These are phyloP conservation scores for Meloe dianella DNA, from an alignment of 2,888 invertebrate genomes.

Conservation along the genomic window DNA sequence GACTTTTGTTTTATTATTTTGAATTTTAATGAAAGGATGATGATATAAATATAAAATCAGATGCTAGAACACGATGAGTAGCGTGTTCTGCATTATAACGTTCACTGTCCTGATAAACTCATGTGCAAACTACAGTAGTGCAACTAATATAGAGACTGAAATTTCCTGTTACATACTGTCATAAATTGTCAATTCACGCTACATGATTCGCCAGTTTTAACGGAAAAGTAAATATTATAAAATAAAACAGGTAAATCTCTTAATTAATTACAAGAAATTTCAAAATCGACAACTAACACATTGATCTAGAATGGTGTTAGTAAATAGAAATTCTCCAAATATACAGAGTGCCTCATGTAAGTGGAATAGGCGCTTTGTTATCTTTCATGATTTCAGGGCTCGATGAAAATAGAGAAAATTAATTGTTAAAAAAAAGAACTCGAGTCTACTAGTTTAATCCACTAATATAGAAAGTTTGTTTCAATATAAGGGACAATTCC, in stretches of 20 bases:
- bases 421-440: too few relatives aligned
- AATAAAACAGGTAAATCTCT: neutral
- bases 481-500: too few relatives aligned
- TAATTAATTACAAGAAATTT: neutral
- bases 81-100: slow-evolving; percentile 30
- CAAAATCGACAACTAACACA: too few relatives aligned
- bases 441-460: too few relatives aligned
- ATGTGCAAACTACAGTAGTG: slow-evolving; percentile 47
- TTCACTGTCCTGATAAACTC: slow-evolving; percentile 37
- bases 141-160: slow-evolving; percentile 43
- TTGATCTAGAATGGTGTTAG: too few relatives aligned
- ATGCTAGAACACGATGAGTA: slow-evolving; percentile 24
- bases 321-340: too few relatives aligned
- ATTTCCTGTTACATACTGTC: slow-evolving; percentile 53
- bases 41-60: slow-evolving; percentile 1
- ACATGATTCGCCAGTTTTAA: slow-evolving; percentile 47
- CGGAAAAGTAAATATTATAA: slow-evolving; percentile 41
- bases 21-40: neutral
- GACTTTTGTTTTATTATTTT: too few relatives aligned
- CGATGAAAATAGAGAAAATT: too few relatives aligned
- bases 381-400: too few relatives aligned
- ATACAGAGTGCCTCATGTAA: too few relatives aligned
- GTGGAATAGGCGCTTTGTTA: too few relatives aligned
- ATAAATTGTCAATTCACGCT: slow-evolving; percentile 55
- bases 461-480: too few relatives aligned